Conservation (phyloP, 1,140 invertebrate species). For the Tetramorium simillimum region DNA sequence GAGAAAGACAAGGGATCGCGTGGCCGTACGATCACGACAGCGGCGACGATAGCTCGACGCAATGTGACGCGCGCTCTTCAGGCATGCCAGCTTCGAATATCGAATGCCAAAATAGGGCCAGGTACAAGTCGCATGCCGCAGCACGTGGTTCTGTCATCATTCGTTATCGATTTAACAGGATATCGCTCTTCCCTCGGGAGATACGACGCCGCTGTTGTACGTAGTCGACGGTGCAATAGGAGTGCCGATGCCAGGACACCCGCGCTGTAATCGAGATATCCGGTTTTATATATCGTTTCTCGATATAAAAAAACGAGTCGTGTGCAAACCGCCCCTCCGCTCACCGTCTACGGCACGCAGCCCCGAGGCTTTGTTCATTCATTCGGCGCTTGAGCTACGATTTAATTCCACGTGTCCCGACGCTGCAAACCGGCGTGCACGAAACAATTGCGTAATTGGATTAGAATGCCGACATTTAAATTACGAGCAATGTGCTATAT, state of each 20-base stretch:
- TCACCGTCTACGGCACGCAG: neutral
- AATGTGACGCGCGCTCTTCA: neutral
- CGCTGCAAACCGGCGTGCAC: neutral
- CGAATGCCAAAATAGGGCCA: constrained; percentile 17
- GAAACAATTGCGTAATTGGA: constrained; percentile 26
- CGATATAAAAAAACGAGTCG: constrained; percentile 49
- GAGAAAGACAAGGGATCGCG: neutral
- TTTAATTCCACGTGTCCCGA: constrained; percentile 24
- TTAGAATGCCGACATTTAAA: constrained; percentile 26
- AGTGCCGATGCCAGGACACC: constrained; percentile 40
- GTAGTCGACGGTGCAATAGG: constrained; percentile 45
- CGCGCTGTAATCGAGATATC: constrained; percentile 51
- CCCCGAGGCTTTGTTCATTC: constrained; percentile 19
- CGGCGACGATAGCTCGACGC: neutral
- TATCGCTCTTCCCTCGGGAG: constrained; percentile 41
- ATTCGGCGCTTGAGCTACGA: constrained; percentile 23
- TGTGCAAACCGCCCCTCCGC: neutral
- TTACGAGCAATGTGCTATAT: neutral
- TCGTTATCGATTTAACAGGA: constrained; percentile 69
- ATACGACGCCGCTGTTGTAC: constrained; percentile 16
- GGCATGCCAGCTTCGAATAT: constrained; percentile 32
- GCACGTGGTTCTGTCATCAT: constrained; percentile 58
- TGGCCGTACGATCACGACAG: constrained; percentile 1
- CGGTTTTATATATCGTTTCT: constrained; percentile 58
- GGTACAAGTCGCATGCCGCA: constrained; percentile 20